phyloP scores from a whole-genome alignment of 2,888 invertebrate genomes.

The Mellilla xanthometata region DNA sequence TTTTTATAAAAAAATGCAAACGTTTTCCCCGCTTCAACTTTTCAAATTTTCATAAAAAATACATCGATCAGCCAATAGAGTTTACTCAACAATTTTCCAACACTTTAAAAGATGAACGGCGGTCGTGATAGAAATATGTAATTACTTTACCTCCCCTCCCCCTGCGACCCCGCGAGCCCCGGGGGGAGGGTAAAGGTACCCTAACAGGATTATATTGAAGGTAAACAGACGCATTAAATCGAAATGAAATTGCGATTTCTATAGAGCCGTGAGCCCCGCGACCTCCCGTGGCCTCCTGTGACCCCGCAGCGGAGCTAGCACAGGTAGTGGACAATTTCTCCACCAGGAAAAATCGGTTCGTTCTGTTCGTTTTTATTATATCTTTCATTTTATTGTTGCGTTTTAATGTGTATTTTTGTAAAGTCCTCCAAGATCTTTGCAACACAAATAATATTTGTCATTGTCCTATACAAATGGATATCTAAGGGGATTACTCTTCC shows the following conservation, averaged over 20 bases:
- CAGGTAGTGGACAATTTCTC: no score
- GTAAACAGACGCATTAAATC: constrained; percentile 76
- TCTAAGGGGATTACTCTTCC: no score
- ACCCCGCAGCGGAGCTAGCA: no score
- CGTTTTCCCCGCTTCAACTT: neutral
- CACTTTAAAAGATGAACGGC: constrained; percentile 22
- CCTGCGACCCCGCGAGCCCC: neutral
- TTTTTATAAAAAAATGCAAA: no score
- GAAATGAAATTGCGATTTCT: constrained; percentile 73
- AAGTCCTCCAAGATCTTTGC: no score
- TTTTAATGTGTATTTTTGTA: no score
- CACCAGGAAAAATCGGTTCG: no score
- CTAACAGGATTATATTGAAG: constrained; percentile 67
- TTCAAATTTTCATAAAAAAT: neutral
- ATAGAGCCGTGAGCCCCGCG: constrained; percentile 24
- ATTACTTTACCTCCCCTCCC: constrained; percentile 30
- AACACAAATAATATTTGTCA: no score
- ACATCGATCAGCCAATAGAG: constrained; percentile 8
- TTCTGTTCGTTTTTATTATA: no score
- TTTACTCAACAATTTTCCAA: constrained; percentile 13
- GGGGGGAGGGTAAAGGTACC: constrained; percentile 29
- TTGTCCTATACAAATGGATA: no score
- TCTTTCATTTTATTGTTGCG: no score
- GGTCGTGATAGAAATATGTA: constrained; percentile 46
- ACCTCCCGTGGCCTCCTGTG: constrained; percentile 23